phyloP scores from a whole-genome alignment of 1,140 invertebrate genomes.

The Scylla paramamosain region DNA sequence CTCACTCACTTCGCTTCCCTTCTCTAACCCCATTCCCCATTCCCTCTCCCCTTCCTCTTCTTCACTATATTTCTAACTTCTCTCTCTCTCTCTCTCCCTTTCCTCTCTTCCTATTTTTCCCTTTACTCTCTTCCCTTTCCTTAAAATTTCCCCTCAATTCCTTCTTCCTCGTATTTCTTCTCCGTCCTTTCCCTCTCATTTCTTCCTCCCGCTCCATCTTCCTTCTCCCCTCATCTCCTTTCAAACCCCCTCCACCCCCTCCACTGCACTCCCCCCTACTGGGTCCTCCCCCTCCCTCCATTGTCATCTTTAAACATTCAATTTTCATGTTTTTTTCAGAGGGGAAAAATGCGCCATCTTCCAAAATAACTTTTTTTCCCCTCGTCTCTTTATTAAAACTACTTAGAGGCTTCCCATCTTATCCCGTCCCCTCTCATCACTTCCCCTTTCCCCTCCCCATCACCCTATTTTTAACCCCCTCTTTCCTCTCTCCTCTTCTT shows the following conservation, averaged over 20 bases:
- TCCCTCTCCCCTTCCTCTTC: neutral
- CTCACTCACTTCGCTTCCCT: neutral
- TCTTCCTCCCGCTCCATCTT: no score
- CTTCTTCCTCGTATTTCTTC: no score
- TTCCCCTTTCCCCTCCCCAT: neutral
- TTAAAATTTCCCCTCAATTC: neutral
- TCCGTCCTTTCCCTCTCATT: no score
- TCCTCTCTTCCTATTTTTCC: neutral
- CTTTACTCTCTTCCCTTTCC: neutral
- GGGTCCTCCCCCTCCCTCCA: neutral
- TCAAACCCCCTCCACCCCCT: neutral
- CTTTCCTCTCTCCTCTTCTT: neutral
- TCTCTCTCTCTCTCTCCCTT: no score
- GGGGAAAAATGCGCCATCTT: neutral
- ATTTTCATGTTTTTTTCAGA: conserved; percentile 4
- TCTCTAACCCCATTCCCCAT: neutral
- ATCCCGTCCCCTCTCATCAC: neutral
- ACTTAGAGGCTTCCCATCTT: no score
- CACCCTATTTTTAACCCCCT: neutral
- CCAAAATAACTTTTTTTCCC: neutral
- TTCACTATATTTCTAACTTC: neutral
- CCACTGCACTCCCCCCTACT: neutral
- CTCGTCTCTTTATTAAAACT: neutral
- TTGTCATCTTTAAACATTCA: neutral
- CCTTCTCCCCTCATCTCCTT: no score